These are phyloP conservation scores for Echiichthys vipera DNA, from an alignment of 2,797 vertebrate species.

Conservation along the genomic window DNA sequence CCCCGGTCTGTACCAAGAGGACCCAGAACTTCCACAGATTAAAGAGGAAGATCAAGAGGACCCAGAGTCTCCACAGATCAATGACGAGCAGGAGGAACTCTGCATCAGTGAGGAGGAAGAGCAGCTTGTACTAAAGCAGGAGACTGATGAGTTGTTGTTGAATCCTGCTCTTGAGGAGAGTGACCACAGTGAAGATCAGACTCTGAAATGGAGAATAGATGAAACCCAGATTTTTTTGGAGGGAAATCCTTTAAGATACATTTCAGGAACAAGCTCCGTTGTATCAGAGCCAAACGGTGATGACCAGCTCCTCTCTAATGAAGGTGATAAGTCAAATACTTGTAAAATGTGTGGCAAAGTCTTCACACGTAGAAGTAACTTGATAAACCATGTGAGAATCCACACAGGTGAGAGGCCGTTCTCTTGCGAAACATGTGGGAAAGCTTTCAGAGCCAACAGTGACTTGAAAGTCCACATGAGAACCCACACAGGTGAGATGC, in stretches of 20 bases:
- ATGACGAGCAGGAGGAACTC: slow-evolving; percentile 9
- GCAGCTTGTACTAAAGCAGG: slow-evolving; percentile 12
- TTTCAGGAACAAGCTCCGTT: no score
- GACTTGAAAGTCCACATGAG: no score
- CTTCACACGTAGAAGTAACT: neutral
- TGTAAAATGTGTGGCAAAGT: neutral
- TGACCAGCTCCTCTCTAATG: no score
- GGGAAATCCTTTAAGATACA: neutral
- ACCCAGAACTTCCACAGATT: no score
- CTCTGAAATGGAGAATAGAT: neutral
- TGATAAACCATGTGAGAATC: no score
- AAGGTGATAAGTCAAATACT: neutral
- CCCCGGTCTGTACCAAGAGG: neutral
- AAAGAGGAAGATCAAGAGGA: no score
- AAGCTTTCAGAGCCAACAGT: no score
- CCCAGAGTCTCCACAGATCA: no score
- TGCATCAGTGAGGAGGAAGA: neutral
- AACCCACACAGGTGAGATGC: no score
- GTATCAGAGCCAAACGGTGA: no score
- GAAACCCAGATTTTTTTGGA: neutral
- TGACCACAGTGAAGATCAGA: neutral
- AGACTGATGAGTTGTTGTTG: neutral
- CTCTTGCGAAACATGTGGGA: no score
- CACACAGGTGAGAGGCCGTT: no score
- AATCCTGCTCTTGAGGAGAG: neutral